phyloP scores from a whole-genome alignment of 2,888 invertebrate species.

The Crioceris asparagi region DNA sequence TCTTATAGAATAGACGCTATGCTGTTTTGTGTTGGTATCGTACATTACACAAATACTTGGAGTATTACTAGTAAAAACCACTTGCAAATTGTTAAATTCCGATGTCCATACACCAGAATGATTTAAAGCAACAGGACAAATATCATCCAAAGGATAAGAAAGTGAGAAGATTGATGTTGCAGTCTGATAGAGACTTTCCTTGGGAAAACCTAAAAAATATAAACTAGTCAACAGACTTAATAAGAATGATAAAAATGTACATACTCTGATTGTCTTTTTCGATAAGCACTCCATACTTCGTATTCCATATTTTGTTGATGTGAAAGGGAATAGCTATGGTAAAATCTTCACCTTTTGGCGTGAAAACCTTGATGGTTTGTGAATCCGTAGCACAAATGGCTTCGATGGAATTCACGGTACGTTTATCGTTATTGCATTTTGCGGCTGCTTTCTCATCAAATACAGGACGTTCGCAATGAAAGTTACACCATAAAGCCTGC shows the following conservation, averaged over 20 bases:
- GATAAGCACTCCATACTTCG: conserved; percentile 74
- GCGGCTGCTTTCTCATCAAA: conserved; percentile 34
- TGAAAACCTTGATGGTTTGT: conserved; percentile 66
- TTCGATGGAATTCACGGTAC: conserved; percentile 43
- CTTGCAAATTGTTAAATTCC: conserved; percentile 46
- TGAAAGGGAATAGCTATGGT: conserved; percentile 68
- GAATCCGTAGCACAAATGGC: conserved; percentile 66
- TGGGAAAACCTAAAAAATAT: conserved; percentile 18
- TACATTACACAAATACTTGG: conserved; percentile 77
- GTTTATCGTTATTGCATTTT: conserved; percentile 41
- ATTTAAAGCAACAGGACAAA: conserved; percentile 70
- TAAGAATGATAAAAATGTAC: conserved; percentile 2
- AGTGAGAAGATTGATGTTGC: conserved; percentile 78
- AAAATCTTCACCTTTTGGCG: conserved; percentile 73
- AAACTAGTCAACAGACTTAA: neutral
- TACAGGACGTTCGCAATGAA: conserved; percentile 47
- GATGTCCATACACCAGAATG: too few relatives aligned
- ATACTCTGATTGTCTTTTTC: conserved; percentile 52
- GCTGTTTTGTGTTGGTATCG: conserved; percentile 63
- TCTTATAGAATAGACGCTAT: conserved; percentile 73
- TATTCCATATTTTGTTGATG: conserved; percentile 74
- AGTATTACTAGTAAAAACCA: conserved; percentile 62
- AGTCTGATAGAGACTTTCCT: conserved; percentile 31
- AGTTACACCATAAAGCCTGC: conserved; percentile 66
- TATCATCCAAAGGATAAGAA: conserved; percentile 83